A percentile compares a stretch with the other conserved stretches of the same genome.
phyloP scores from a whole-genome alignment of 2,113 vertebrate genomes.

The Epinephelus fuscoguttatus region DNA sequence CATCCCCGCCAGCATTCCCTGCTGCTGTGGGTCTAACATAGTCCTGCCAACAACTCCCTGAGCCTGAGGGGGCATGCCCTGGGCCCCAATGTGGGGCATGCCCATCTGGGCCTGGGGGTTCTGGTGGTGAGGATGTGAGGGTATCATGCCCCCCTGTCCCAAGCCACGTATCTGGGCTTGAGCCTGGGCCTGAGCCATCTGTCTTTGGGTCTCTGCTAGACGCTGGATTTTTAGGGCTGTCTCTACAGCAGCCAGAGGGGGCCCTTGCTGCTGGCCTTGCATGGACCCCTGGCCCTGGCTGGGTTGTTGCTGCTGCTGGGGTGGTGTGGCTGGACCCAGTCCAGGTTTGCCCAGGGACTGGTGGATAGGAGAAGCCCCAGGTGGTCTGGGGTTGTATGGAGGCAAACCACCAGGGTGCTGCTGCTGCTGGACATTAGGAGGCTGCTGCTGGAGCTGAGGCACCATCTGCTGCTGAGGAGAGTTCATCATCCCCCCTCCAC shows the following conservation, averaged over 20 bases:
- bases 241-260: conserved; percentile 94
- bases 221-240: conserved; percentile 97
- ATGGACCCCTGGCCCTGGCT: conserved; percentile 77
- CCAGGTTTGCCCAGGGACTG: conserved; percentile 93
- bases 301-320: conserved; percentile 87
- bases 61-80: conserved; percentile 84
- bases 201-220: conserved; percentile 94
- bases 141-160: conserved; percentile 84
- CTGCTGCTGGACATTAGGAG: conserved; percentile 83
- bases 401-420: conserved; percentile 80
- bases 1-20: conserved; percentile 85
- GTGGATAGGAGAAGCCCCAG: conserved; percentile 90
- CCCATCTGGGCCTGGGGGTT: conserved; percentile 89
- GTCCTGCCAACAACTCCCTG: conserved; percentile 80
- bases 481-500: conserved; percentile 80
- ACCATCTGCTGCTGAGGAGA: conserved; percentile 82
- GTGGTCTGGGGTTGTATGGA: conserved; percentile 88
- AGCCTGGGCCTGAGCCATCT: conserved; percentile 90
- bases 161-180: conserved; percentile 87
- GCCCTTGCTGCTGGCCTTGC: conserved; percentile 84
- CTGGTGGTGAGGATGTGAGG: conserved; percentile 88
- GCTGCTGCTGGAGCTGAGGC: conserved; percentile 89
- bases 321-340: conserved; percentile 89
- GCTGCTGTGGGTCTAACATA: conserved; percentile 84
- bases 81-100: conserved; percentile 88